Evolutionary conservation across 2,888 invertebrate genomes (phyloP).

Genomic region (Acleris literana): DNA sequence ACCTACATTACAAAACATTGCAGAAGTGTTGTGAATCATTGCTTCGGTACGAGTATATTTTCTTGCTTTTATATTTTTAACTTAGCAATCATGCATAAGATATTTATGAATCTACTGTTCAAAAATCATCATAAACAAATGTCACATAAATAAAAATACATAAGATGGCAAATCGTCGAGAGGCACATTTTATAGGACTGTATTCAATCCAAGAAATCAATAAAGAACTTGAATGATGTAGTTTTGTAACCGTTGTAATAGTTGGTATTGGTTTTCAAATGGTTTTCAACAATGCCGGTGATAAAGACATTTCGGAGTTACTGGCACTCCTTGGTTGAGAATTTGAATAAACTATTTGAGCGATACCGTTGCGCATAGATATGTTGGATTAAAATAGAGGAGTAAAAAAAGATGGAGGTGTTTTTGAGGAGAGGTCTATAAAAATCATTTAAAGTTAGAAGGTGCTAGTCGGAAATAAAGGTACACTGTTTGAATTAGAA

Average conservation of each 20-base stretch:
- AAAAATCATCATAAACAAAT: not conserved
- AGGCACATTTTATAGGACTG: slow-evolving; percentile 13
- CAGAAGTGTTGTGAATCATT: too few species aligned
- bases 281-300: slow-evolving; percentile 56
- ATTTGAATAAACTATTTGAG: slow-evolving; percentile 27
- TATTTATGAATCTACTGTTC: not conserved
- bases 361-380: slow-evolving; percentile 23
- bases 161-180: slow-evolving; percentile 25
- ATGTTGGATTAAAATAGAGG: slow-evolving; percentile 7
- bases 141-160: slow-evolving; percentile 23
- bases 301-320: slow-evolving; percentile 62
- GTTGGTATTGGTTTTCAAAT: slow-evolving; percentile 31
- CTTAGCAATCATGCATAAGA: too few species aligned
- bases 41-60: too few species aligned
- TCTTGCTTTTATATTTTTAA: too few species aligned
- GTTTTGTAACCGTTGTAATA: slow-evolving; percentile 18
- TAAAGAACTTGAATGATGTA: slow-evolving; percentile 22
- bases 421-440: slow-evolving; percentile 7
- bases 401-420: not conserved
- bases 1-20: too few species aligned
- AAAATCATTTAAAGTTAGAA: not conserved
- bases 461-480: too few species aligned
- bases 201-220: slow-evolving; percentile 13
- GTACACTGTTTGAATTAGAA: too few species aligned
- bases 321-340: slow-evolving; percentile 10